Base-by-base conservation (phyloP, 2,888 invertebrate species). In the Ennomos quercinarius region DNA sequence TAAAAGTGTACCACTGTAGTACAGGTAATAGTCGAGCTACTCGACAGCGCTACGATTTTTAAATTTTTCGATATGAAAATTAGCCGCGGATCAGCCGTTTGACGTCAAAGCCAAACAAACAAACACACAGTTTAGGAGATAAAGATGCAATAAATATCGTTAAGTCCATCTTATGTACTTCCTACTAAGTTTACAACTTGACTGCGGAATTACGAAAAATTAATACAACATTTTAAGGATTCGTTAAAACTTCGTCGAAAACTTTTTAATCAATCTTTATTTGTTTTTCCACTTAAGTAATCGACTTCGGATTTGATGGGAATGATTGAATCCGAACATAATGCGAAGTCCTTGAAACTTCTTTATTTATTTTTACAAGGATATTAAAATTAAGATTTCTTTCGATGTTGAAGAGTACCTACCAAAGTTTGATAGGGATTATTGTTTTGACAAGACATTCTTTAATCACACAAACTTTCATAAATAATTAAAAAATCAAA, bases 241-340 rank as follows among this genome's bases (percentile, higher is more conserved):
- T 70, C 65, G 55, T 66, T 61, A 70, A 68, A 74, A 76, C 63
- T 73, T 61, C 69, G 43, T 43, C 17, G 73, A 64, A 74, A 81
- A 65, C 52, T 80, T 80, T 66, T 65, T 69, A 71, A 72, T 72
- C 67, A 68, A 76, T 73, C 63, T 64, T 65, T 73, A 71, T 75
- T 80, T 77, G 74, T 77, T 82, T 51, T 76, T 78, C 73, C 63
- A 71, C 68, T 73, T 72, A 3, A 27, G 27, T 17, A 73, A 76
- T 73, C 67, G 72, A 73, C 66, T 76, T 75, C 27, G 5, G 27
- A 17, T 17, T 66, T 64, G 64, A 69, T 55, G 63, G 63, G 63
- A 72, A 68, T 62, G 55, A 74, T 77, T 71, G 72, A 74, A 77
- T 77, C 73, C 67, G 68, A 71, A 67, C 70, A 63, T 68, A 70